These are phyloP conservation scores for Guaruba guarouba DNA, from an alignment of 2,113 vertebrate species.

Conservation along the genomic window DNA sequence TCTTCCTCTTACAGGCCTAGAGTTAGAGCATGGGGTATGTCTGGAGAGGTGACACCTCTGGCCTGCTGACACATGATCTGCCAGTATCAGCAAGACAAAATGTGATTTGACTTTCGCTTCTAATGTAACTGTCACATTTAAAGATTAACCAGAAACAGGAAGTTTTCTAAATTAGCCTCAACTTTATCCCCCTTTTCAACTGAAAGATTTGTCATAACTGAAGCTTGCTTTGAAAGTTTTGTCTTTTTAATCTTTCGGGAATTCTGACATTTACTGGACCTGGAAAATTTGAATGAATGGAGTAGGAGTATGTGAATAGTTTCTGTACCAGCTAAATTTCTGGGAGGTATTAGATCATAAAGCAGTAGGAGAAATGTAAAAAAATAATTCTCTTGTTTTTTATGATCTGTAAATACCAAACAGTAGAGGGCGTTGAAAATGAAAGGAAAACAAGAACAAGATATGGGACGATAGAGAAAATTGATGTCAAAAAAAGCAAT, in stretches of 20 bases:
- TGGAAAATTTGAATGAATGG: conserved; percentile 3
- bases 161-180: conserved; percentile 46
- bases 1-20: neutral
- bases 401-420: neutral
- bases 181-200: neutral
- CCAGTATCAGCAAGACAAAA: neutral
- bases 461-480: neutral
- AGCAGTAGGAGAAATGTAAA: neutral
- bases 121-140: conserved; percentile 15
- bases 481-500: neutral
- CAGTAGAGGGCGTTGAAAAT: neutral
- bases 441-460: neutral
- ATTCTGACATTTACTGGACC: neutral
- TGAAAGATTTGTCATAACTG: neutral
- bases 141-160: conserved; percentile 2
- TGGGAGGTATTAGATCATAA: neutral
- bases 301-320: neutral
- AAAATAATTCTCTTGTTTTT: neutral
- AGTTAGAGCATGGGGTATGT: neutral
- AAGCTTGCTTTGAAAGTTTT: neutral
- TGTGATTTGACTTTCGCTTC: conserved; percentile 12
- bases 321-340: neutral
- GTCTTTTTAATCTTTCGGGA: neutral
- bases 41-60: neutral
- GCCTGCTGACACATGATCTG: neutral